phyloP scores from a whole-genome alignment of 2,113 vertebrate genomes.

The Oceanodroma tethys region DNA sequence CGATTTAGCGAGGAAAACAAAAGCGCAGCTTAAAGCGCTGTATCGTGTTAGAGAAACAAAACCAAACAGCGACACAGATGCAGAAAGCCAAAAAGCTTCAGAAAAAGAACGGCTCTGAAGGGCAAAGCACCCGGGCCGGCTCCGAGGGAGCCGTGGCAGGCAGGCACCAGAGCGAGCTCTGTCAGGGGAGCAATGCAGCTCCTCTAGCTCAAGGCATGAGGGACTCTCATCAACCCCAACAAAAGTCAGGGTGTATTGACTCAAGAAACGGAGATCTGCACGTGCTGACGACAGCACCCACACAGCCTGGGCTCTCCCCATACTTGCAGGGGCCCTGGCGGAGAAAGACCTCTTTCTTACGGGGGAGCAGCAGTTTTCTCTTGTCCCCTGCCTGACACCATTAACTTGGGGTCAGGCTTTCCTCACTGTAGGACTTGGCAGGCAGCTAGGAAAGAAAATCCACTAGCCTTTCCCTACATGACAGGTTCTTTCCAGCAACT shows the following conservation, averaged over 20 bases:
- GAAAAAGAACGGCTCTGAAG: too few species aligned
- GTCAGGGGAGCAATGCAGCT: accelerated
- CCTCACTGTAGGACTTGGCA: accelerated
- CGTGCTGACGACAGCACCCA: too few species aligned
- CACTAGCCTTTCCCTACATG: accelerated
- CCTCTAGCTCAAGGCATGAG: too few species aligned
- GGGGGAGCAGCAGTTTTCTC: accelerated
- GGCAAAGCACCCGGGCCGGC: too few species aligned
- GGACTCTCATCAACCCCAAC: accelerated
- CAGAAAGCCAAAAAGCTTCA: not conserved
- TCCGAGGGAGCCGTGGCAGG: not conserved
- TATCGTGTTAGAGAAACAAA: not conserved
- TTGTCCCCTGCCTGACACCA: not conserved
- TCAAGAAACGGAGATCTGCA: not conserved
- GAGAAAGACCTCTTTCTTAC: too few species aligned
- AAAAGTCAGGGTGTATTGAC: too few species aligned
- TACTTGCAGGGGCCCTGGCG: not conserved
- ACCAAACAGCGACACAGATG: too few species aligned
- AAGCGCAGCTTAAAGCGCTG: not conserved
- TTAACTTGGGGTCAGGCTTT: not conserved
- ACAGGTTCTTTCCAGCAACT: not conserved
- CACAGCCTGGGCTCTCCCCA: not conserved
- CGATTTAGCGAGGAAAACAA: not conserved
- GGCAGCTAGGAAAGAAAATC: not conserved
- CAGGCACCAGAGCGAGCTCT: not conserved